Evolutionary conservation across 2,113 vertebrate species (phyloP).

Genomic region (Mellivora capensis): DNA sequence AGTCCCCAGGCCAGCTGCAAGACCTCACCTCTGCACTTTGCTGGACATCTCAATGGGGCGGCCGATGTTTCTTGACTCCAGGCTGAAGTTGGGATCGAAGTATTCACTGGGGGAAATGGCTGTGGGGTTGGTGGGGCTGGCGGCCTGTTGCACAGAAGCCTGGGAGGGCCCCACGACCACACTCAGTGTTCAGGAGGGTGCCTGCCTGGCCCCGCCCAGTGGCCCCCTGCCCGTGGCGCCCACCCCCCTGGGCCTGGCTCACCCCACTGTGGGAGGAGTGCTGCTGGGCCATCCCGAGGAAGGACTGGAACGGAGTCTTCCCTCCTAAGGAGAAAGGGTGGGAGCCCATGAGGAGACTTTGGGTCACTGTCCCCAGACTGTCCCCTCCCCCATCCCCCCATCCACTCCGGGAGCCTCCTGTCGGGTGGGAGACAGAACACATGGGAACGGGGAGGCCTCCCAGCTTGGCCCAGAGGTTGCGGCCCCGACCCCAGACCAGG

Average conservation of each 20-base stretch:
- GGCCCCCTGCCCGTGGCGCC: too few species aligned
- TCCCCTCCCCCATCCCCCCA: neutral
- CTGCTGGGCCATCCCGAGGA: constrained; percentile 96
- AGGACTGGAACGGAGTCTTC: constrained; percentile 97
- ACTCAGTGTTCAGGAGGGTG: accelerated
- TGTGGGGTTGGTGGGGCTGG: constrained; percentile 91
- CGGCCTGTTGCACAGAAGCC: constrained; percentile 90
- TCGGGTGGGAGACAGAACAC: neutral
- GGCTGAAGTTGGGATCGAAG: constrained; percentile 90
- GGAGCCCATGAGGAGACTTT: neutral
- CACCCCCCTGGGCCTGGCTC: constrained; percentile 62
- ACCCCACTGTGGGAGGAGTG: constrained; percentile 93
- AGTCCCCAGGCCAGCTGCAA: neutral
- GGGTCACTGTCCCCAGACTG: neutral
- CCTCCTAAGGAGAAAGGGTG: constrained; percentile 81
- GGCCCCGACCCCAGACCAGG: neutral
- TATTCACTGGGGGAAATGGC: constrained; percentile 95
- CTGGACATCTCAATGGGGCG: constrained; percentile 95
- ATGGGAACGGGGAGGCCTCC: neutral
- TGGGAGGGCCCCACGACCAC: constrained; percentile 63
- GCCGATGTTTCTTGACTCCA: constrained; percentile 92
- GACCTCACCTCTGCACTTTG: constrained; percentile 96
- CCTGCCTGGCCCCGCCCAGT: neutral
- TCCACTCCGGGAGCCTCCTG: neutral
- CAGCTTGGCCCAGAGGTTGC: neutral